Conservation (phyloP, 2,888 invertebrate genomes). For the Drosophila anceps region DNA sequence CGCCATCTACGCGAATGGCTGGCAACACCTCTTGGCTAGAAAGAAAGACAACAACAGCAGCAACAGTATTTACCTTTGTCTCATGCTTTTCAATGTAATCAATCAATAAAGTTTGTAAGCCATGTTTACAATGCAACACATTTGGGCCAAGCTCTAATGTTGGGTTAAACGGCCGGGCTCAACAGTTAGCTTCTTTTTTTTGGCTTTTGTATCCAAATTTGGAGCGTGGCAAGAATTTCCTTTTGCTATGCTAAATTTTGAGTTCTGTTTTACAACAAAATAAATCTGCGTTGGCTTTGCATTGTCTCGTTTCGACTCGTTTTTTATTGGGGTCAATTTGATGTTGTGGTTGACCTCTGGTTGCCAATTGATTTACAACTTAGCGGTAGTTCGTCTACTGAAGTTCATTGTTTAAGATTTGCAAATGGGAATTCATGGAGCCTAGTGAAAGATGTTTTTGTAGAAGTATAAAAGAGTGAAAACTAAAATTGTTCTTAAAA, state of each 20-base stretch:
- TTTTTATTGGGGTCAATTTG: constrained; percentile 59
- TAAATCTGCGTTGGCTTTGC: constrained; percentile 52
- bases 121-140: constrained; percentile 15
- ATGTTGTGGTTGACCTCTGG: constrained; percentile 24
- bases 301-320: constrained; percentile 42
- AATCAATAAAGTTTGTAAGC: constrained; percentile 48
- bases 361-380: constrained; percentile 60
- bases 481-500: too few species aligned
- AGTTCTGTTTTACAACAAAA: constrained; percentile 48
- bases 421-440: background rate
- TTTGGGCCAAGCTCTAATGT: constrained; percentile 26
- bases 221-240: constrained; percentile 42
- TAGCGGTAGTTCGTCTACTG: constrained; percentile 35
- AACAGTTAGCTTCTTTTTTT: constrained; percentile 46
- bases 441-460: background rate
- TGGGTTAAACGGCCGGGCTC: constrained; percentile 10
- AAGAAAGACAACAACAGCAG: constrained; percentile 8
- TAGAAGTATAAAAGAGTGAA: too few species aligned
- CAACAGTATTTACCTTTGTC: constrained; percentile 24
- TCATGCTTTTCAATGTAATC: constrained; percentile 39
- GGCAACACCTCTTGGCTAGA: constrained; percentile 44
- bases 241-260: constrained; percentile 53
- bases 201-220: constrained; percentile 48
- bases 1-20: constrained; percentile 7
- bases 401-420: background rate